These are phyloP conservation scores for Sterna hirundo DNA, from an alignment of 2,113 vertebrate genomes.

Conservation along the genomic window DNA sequence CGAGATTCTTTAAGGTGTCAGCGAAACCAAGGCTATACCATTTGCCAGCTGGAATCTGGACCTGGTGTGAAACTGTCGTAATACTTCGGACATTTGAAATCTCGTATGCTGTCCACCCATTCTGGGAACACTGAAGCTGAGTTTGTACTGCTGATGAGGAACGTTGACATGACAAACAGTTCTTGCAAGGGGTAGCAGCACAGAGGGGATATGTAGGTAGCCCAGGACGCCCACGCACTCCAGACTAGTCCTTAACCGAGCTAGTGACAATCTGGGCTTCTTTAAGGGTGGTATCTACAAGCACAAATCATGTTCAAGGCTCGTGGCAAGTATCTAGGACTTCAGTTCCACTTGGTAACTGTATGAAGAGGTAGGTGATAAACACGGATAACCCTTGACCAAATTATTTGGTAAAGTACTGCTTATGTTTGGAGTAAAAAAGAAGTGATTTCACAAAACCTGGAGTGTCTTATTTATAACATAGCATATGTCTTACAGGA, in stretches of 20 bases:
- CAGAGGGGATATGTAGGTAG: rapidly evolving
- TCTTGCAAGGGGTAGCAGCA: background rate
- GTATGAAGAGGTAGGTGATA: background rate
- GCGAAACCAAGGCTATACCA: background rate
- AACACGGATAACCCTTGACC: background rate
- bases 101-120: background rate
- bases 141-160: background rate
- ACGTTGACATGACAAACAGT: background rate
- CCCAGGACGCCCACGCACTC: background rate
- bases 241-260: background rate
- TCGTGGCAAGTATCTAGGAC: background rate
- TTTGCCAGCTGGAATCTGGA: background rate
- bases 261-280: background rate
- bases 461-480: background rate
- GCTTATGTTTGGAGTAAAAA: background rate
- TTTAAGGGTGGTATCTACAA: background rate
- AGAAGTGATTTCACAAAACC: background rate
- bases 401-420: background rate
- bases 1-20: background rate
- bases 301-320: background rate
- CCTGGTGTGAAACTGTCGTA: background rate
- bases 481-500: background rate
- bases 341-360: background rate
- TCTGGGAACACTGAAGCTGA: background rate
- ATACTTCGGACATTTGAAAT: background rate